Evolutionary conservation across 2,888 invertebrate species (phyloP).

Genomic region (Drosophila meridiana): DNA sequence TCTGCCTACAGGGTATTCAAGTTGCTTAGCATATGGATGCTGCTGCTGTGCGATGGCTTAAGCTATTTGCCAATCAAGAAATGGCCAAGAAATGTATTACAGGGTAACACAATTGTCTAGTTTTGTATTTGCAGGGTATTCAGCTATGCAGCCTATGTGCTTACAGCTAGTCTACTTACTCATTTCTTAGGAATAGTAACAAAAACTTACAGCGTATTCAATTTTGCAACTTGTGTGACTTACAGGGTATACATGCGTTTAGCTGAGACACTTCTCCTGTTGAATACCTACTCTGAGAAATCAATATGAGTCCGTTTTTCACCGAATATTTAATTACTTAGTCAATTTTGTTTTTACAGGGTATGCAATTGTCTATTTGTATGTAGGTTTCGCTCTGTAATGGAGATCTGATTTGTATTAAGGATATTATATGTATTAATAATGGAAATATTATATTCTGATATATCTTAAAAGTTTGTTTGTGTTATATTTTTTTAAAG

Average conservation of each 20-base stretch:
- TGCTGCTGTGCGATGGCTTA: neutral
- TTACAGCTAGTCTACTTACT: neutral
- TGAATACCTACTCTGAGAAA: no score
- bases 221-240: neutral
- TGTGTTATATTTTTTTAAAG: no score
- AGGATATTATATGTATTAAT: no score
- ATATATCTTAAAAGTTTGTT: no score
- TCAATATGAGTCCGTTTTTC: no score
- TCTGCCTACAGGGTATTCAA: conserved; percentile 1
- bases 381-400: no score
- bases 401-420: no score
- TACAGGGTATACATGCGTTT: neutral
- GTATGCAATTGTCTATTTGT: no score
- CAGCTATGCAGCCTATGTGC: neutral
- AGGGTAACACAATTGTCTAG: neutral
- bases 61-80: neutral
- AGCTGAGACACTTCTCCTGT: no score
- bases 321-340: no score
- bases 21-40: neutral
- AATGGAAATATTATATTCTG: no score
- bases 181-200: neutral
- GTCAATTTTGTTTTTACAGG: no score
- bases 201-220: neutral
- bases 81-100: neutral
- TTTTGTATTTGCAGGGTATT: neutral